Conservation (phyloP, 2,888 invertebrate species). For the Trachelus tabidus region DNA sequence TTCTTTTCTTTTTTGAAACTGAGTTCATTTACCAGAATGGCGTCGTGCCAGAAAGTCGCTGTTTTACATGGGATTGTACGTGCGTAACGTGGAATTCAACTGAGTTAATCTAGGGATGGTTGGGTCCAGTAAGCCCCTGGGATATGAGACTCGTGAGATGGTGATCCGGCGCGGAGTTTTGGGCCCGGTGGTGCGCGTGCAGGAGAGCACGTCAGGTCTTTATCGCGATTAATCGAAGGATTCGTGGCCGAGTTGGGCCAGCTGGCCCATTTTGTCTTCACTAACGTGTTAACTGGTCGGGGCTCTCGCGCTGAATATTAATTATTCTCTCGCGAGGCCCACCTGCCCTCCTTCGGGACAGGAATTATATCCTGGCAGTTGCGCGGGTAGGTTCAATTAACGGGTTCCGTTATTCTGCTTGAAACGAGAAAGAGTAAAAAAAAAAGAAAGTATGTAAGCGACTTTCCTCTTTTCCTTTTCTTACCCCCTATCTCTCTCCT, state of each 20-base stretch:
- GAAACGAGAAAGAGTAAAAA: not conserved
- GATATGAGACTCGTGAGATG: not conserved
- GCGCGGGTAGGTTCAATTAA: not conserved
- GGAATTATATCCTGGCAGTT: conserved; percentile 9
- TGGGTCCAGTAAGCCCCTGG: not conserved
- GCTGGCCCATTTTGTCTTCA: conserved; percentile 16
- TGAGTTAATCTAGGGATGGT: not conserved
- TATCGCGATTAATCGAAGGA: not conserved
- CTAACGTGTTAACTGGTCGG: conserved; percentile 49
- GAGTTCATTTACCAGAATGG: not conserved
- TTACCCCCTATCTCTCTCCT: conserved; percentile 5
- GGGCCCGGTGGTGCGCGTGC: not conserved
- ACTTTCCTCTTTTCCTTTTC: not conserved
- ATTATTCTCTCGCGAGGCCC: conserved; percentile 49
- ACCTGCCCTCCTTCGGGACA: conserved; percentile 43
- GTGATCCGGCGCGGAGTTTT: not conserved
- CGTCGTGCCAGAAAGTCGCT: not conserved
- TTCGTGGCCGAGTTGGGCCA: not conserved
- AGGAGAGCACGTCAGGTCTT: not conserved
- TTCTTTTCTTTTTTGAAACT: not conserved
- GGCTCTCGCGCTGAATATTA: conserved; percentile 49
- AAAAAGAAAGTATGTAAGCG: not conserved
- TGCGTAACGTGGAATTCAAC: not conserved
- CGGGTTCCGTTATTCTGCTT: not conserved
- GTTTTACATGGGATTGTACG: not conserved